These are phyloP conservation scores for Carcinoscorpius rotundicauda DNA, from an alignment of 1,140 invertebrate genomes.

Conservation along the genomic window DNA sequence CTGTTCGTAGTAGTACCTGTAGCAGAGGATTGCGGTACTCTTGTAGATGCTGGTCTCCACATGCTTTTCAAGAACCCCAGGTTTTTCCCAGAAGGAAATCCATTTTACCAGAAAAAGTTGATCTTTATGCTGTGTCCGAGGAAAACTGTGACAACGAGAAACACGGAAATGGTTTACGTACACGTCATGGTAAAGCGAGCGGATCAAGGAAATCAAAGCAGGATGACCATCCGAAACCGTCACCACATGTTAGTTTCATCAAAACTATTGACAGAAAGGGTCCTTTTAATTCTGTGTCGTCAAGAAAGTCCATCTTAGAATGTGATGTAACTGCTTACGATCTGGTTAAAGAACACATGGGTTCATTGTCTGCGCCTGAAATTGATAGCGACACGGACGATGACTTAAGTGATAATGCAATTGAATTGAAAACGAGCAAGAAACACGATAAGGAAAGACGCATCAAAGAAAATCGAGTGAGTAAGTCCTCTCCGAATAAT, in stretches of 20 bases:
- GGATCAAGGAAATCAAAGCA: too few species aligned
- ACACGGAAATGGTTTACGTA: too few species aligned
- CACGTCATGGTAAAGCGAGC: too few species aligned
- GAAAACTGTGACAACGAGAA: background rate
- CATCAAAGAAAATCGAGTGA: too few species aligned
- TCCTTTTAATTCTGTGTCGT: background rate
- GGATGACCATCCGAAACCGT: too few species aligned
- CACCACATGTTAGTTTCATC: too few species aligned
- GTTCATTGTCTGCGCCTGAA: conserved; percentile 22
- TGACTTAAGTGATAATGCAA: conserved; percentile 40
- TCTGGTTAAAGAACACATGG: conserved; percentile 39
- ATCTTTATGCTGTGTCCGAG: conserved; percentile 14
- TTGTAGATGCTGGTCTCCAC: too few species aligned
- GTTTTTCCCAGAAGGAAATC: conserved; percentile 11
- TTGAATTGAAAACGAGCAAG: conserved; percentile 24
- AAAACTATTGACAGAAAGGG: too few species aligned
- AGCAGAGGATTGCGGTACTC: too few species aligned
- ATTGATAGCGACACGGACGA: conserved; percentile 27
- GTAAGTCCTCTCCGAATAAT: too few species aligned
- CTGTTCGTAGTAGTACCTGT: too few species aligned
- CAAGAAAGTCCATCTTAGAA: conserved; percentile 56
- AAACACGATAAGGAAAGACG: background rate
- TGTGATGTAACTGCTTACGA: conserved; percentile 76
- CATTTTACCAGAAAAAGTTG: conserved; percentile 15
- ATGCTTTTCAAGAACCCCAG: background rate